Evolutionary conservation across 2,113 vertebrate genomes (phyloP).

Genomic region (Ochotona curzoniae): DNA sequence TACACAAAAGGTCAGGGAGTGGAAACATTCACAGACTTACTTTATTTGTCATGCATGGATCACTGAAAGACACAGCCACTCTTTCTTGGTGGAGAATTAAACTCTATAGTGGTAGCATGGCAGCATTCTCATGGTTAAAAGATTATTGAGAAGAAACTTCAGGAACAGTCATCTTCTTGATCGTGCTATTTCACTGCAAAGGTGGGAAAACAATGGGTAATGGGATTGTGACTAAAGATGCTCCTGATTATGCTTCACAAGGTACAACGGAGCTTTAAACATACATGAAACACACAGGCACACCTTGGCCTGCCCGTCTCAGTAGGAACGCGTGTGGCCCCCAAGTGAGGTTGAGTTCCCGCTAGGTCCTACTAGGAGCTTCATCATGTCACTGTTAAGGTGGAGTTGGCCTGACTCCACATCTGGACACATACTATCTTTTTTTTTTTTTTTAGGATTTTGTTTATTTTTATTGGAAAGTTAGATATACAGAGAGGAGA

Average conservation of each 20-base stretch:
- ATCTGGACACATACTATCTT: background rate
- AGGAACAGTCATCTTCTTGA: background rate
- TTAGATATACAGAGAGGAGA: no score
- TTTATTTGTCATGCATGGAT: background rate
- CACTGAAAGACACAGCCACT: background rate
- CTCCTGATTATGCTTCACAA: background rate
- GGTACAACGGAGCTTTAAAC: background rate
- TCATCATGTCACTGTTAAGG: background rate
- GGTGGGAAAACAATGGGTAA: background rate
- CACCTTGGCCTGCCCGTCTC: background rate
- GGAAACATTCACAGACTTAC: background rate
- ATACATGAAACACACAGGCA: background rate
- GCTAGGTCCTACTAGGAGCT: background rate
- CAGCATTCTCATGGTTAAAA: no score
- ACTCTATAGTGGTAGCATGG: background rate
- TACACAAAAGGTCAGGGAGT: background rate
- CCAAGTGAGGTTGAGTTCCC: background rate
- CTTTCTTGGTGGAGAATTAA: background rate
- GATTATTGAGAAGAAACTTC: background rate
- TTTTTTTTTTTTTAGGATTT: background rate
- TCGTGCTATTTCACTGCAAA: background rate
- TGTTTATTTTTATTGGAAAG: no score
- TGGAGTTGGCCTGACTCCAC: background rate
- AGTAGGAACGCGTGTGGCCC: background rate
- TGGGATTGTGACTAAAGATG: background rate